Evolutionary conservation across 2,888 invertebrate genomes (phyloP), one percentile per base, ranked within the genome.

Genomic region (Callyntrura sp.): DNA sequence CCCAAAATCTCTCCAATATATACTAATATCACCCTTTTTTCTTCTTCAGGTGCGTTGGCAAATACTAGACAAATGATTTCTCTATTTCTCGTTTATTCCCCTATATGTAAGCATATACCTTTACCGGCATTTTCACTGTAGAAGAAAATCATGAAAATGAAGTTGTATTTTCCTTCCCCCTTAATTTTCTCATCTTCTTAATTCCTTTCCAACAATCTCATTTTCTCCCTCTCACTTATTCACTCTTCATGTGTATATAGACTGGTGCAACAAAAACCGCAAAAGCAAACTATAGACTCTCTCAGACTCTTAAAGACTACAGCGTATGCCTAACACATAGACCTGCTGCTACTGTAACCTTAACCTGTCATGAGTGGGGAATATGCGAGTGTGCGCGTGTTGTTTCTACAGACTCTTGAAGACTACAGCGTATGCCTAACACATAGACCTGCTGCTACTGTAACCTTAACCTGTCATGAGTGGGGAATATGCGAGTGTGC

Each of bases 151-250:
- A 4, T 76, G 78, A 78, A 76, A 76, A 76, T 76, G 51, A 76
- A 76, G 73, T n/a, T 55, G 28, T 57, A 78, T 45, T 65, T n/a
- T 84, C 62, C 43, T 57, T 73, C 70, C 14, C 14, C 78, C 45
- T 48, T 76, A 48, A 73, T 85, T 87, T 79, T 81, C 62, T 55
- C 51, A 60, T 87, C 23, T 23, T 55, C 81, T 78, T 87, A 68
- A 79, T 62, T 76, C 25, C 43, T 76, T 76, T 60, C 76, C 12
- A 85, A 87, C 55, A 65, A 82, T 45, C 65, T 82, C 65, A 82
- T 82, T 65, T 65, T 45, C 76, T 76, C 20, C 45, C 73, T 43
- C n/a, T 43, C 28, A 43, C n/a, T 60, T 23, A 8, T 20, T 57
- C 70, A 51, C 73, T 76, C 23, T 45, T 20, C n/a, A n/a, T n/a